Evolutionary conservation across 2,113 vertebrate genomes (phyloP).

Genomic region (Platichthys flesus): DNA sequence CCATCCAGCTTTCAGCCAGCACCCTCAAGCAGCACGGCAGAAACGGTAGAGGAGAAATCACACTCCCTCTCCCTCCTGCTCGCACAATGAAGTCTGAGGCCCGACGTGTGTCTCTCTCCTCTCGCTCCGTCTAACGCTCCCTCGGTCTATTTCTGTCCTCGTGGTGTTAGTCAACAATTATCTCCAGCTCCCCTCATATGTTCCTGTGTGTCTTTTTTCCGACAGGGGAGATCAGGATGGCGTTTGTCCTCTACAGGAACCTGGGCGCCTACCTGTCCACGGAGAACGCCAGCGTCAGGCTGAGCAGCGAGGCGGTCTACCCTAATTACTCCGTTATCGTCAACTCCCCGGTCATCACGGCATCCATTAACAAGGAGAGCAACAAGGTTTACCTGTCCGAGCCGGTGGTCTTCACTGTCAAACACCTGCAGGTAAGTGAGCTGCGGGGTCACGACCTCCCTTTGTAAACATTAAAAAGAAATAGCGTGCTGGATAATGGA

Average conservation of each 20-base stretch:
- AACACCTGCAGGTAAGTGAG: conserved; percentile 91
- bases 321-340: conserved; percentile 98
- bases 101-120: conserved; percentile 2
- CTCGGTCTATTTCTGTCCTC: conserved; percentile 13
- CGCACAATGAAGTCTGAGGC: conserved; percentile 16
- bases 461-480: background rate
- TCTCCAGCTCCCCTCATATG: background rate
- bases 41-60: conserved; percentile 87
- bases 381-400: conserved; percentile 98
- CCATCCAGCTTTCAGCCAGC: conserved; percentile 95
- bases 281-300: conserved; percentile 94
- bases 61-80: conserved; percentile 19
- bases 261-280: conserved; percentile 95
- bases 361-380: conserved; percentile 98
- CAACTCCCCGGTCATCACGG: conserved; percentile 96
- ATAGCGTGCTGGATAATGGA: background rate
- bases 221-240: conserved; percentile 96
- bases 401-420: conserved; percentile 95
- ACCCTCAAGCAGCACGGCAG: conserved; percentile 96
- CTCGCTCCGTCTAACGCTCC: conserved; percentile 6
- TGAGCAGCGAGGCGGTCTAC: conserved; percentile 91
- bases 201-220: background rate
- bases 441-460: background rate
- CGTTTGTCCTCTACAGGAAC: conserved; percentile 96
- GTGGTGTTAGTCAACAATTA: conserved; percentile 20